phyloP scores from a whole-genome alignment of 2,888 invertebrate species.

The Drosophila anomelani region DNA sequence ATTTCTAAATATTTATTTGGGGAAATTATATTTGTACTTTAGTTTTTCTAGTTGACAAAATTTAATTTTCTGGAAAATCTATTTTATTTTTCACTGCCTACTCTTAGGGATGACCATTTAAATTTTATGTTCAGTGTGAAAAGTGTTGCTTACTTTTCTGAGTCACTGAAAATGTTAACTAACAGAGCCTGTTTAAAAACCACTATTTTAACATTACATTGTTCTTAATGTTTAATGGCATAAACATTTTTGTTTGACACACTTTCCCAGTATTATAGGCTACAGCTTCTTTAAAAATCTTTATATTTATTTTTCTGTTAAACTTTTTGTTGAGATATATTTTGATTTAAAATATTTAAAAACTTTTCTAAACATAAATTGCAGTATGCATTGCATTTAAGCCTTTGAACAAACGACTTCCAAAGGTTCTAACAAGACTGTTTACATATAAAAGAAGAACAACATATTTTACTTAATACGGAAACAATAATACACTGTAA shows the following conservation, averaged over 20 bases:
- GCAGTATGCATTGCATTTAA: constrained; percentile 57
- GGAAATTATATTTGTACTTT: neutral
- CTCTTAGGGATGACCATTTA: neutral
- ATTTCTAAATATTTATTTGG: constrained; percentile 9
- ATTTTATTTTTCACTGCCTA: neutral
- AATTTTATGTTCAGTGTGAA: rapidly evolving
- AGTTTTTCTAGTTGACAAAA: no score
- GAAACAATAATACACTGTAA: constrained; percentile 52
- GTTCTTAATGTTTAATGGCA: neutral
- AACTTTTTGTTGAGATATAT: neutral
- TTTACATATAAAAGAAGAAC: constrained; percentile 59
- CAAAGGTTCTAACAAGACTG: constrained; percentile 77
- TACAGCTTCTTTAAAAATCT: no score
- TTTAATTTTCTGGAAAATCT: no score
- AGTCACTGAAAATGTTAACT: neutral
- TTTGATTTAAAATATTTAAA: neutral
- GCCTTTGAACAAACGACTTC: constrained; percentile 44
- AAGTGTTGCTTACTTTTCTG: constrained; percentile 15
- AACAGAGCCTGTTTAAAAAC: neutral
- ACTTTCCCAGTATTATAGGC: neutral
- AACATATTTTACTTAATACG: constrained; percentile 61
- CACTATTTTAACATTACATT: neutral
- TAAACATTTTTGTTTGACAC: neutral
- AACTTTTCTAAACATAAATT: neutral
- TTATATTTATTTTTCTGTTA: neutral